phyloP scores from a whole-genome alignment of 2,888 invertebrate species.

The Philopedon plagiatum region DNA sequence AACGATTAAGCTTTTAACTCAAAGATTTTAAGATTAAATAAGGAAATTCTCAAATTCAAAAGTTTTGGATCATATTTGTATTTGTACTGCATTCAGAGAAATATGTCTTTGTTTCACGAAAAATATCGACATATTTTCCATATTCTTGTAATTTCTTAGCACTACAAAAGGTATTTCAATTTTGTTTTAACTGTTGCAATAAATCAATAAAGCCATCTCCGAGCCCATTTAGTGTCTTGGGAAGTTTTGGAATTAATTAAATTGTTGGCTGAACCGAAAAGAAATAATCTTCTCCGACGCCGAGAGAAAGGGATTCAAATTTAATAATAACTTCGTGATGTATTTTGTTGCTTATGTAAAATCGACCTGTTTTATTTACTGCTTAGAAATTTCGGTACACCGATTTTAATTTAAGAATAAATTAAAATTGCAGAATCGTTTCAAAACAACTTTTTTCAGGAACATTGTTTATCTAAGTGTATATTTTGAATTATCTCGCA shows the following conservation, averaged over 20 bases:
- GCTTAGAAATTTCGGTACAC: conserved; percentile 15
- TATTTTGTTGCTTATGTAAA: conserved; percentile 25
- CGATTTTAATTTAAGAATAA: conserved; percentile 6
- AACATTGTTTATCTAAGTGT: too few species aligned
- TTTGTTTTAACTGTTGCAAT: conserved; percentile 20
- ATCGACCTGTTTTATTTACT: conserved; percentile 23
- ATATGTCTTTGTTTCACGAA: too few species aligned
- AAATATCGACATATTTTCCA: background rate
- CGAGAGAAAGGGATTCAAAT: conserved; percentile 33
- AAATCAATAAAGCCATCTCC: conserved; percentile 40
- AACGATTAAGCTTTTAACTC: too few species aligned
- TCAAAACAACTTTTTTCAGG: too few species aligned
- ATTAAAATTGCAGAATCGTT: background rate
- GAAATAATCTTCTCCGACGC: conserved; percentile 41
- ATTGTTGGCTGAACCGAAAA: conserved; percentile 46
- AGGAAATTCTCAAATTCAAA: too few species aligned
- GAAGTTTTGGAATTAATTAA: conserved; percentile 45
- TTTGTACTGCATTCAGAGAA: too few species aligned
- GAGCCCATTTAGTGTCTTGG: conserved; percentile 38
- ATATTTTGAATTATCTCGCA: too few species aligned
- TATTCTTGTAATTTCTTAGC: background rate
- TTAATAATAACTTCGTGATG: conserved; percentile 28
- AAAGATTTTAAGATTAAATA: too few species aligned
- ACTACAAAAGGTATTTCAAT: conserved; percentile 17
- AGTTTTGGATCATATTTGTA: too few species aligned